Conservation (phyloP, 1,140 invertebrate genomes). For the Eumeta japonica region DNA sequence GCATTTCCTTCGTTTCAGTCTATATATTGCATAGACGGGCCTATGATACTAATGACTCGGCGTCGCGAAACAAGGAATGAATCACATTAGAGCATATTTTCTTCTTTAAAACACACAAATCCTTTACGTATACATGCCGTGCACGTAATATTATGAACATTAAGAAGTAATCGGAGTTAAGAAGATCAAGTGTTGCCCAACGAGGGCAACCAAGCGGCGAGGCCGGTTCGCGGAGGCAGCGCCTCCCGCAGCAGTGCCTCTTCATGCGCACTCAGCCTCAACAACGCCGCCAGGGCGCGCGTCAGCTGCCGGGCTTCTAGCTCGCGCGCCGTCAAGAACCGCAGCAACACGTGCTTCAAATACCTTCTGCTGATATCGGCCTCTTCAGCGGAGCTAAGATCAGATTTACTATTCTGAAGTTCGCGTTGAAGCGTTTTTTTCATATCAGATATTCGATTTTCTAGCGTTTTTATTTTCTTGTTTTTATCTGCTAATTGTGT, state of each 20-base stretch:
- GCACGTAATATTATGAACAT: no score
- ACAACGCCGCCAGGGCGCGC: constrained; percentile 78
- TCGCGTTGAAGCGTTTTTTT: constrained; percentile 89
- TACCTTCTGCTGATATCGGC: constrained; percentile 78
- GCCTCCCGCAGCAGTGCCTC: constrained; percentile 84
- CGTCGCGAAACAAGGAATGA: no score
- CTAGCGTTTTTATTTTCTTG: constrained; percentile 83
- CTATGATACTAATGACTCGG: no score
- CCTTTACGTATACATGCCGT: no score
- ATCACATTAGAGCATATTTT: no score
- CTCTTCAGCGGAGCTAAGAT: constrained; percentile 56
- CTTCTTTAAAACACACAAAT: no score
- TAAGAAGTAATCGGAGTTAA: no score
- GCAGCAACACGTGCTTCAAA: constrained; percentile 89
- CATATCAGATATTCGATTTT: constrained; percentile 82
- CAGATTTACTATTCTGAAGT: constrained; percentile 63
- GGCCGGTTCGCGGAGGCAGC: constrained; percentile 84
- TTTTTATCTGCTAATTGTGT: constrained; percentile 77
- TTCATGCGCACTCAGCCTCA: constrained; percentile 83
- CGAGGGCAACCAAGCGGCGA: constrained; percentile 61
- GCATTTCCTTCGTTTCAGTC: no score
- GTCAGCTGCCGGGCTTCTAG: constrained; percentile 85
- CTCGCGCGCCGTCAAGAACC: constrained; percentile 87
- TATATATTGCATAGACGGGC: no score
- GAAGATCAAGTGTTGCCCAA: constrained; percentile 30